phyloP scores from a whole-genome alignment of 1,140 invertebrate genomes.

The Drosophila novamexicana region DNA sequence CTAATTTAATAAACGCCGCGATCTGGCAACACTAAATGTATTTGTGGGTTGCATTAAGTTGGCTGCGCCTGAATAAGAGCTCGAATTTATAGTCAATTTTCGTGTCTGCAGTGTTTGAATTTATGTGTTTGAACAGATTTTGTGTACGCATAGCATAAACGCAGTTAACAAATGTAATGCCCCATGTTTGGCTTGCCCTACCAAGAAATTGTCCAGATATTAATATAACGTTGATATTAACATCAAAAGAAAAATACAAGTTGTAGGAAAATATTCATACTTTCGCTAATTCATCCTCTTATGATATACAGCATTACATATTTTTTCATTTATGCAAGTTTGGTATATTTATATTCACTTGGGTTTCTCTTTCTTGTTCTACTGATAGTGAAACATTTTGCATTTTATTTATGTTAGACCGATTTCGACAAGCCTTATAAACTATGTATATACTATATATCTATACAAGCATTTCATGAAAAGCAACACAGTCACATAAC shows the following conservation, averaged over 20 bases:
- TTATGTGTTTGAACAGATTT: not conserved
- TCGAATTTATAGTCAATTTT: not conserved
- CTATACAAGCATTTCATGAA: constrained; percentile 36
- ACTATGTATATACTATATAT: not conserved
- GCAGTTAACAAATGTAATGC: constrained; percentile 14
- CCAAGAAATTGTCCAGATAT: constrained; percentile 7
- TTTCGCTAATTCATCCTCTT: not conserved
- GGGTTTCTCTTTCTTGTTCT: too few relatives aligned
- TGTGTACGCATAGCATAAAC: constrained; percentile 11
- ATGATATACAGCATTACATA: too few relatives aligned
- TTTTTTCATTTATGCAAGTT: too few relatives aligned
- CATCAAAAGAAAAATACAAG: not conserved
- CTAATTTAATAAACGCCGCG: too few relatives aligned
- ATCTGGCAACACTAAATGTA: too few relatives aligned
- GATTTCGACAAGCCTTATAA: not conserved
- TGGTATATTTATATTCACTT: too few relatives aligned
- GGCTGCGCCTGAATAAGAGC: not conserved
- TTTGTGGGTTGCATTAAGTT: too few relatives aligned
- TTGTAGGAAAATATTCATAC: not conserved
- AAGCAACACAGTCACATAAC: constrained; percentile 50
- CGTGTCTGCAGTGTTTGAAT: not conserved
- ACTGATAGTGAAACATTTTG: not conserved
- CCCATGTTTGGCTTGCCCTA: constrained; percentile 27
- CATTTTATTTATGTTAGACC: not conserved
- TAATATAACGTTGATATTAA: not conserved